phyloP scores from a whole-genome alignment of 1,140 invertebrate genomes.

The Conus ventricosus region DNA sequence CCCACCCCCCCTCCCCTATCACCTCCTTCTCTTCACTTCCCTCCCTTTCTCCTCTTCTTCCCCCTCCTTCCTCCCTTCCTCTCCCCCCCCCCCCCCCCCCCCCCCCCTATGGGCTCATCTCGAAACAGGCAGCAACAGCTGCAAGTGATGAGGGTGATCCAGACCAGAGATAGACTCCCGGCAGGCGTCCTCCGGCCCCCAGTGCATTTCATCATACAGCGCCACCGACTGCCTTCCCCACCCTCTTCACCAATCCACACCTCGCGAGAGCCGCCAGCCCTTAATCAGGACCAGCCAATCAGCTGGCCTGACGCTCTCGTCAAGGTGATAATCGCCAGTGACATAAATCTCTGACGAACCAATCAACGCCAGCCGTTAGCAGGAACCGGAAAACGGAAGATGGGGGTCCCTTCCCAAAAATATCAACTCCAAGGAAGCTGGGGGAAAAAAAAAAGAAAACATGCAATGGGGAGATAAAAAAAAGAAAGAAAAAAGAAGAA shows the following conservation, averaged over 20 bases:
- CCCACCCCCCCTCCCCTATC: too few relatives aligned
- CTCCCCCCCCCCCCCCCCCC: too few relatives aligned
- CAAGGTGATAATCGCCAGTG: neutral
- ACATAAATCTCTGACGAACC: conserved; percentile 6
- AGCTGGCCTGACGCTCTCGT: neutral
- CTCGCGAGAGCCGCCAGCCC: neutral
- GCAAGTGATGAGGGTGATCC: too few relatives aligned
- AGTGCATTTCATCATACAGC: conserved; percentile 1
- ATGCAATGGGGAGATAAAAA: neutral
- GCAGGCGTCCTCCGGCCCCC: neutral
- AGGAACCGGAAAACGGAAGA: too few relatives aligned
- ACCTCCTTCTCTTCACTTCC: too few relatives aligned
- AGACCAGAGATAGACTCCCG: too few relatives aligned
- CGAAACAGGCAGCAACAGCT: too few relatives aligned
- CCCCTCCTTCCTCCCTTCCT: too few relatives aligned
- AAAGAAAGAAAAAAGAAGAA: too few relatives aligned
- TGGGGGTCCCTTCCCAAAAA: too few relatives aligned
- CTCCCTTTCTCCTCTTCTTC: too few relatives aligned
- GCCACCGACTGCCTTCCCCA: neutral
- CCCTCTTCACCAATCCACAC: neutral
- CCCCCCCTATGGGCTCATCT: too few relatives aligned
- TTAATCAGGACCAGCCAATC: neutral
- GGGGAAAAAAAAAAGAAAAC: neutral
- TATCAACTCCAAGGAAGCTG: neutral
- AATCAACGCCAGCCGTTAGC: neutral